Conservation (phyloP, 35 echinoderm and acorn worm genomes). For the Strongylocentrotus purpuratus region DNA sequence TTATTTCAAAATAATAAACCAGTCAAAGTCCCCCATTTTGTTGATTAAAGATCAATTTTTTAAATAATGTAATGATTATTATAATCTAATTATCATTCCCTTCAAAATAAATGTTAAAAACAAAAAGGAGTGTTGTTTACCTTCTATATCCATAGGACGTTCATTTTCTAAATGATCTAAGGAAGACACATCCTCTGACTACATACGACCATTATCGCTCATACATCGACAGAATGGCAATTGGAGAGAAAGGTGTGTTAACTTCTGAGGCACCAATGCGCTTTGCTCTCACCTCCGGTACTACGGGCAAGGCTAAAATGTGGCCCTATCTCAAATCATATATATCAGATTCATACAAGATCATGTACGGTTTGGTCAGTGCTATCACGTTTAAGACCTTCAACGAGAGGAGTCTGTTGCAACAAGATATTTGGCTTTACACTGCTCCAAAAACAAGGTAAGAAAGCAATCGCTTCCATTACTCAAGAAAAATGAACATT, state of each 20-base stretch:
- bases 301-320: slow-evolving; percentile 57
- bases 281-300: slow-evolving; percentile 68
- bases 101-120: too few relatives aligned
- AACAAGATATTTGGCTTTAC: slow-evolving; percentile 19
- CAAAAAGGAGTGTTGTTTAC: too few relatives aligned
- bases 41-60: too few relatives aligned
- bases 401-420: background rate
- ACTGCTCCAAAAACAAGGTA: slow-evolving; percentile 5
- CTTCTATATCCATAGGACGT: background rate
- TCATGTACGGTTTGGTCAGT: background rate
- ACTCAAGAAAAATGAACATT: too few relatives aligned
- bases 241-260: slow-evolving; percentile 71
- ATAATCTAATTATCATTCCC: too few relatives aligned
- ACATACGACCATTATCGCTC: slow-evolving; percentile 62
- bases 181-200: slow-evolving; percentile 56
- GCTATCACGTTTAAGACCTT: background rate
- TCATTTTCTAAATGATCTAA: slow-evolving; percentile 50
- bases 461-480: too few relatives aligned
- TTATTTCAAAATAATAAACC: too few relatives aligned
- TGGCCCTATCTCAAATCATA: slow-evolving; percentile 28
- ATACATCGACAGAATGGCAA: slow-evolving; percentile 63
- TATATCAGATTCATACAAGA: background rate
- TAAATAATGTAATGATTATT: too few relatives aligned
- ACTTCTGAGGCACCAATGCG: slow-evolving; percentile 41
- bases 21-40: too few relatives aligned